Evolutionary conservation across 2,113 vertebrate species (phyloP), one percentile per base, ranked within the genome.

Genomic region (Vicugna pacos): DNA sequence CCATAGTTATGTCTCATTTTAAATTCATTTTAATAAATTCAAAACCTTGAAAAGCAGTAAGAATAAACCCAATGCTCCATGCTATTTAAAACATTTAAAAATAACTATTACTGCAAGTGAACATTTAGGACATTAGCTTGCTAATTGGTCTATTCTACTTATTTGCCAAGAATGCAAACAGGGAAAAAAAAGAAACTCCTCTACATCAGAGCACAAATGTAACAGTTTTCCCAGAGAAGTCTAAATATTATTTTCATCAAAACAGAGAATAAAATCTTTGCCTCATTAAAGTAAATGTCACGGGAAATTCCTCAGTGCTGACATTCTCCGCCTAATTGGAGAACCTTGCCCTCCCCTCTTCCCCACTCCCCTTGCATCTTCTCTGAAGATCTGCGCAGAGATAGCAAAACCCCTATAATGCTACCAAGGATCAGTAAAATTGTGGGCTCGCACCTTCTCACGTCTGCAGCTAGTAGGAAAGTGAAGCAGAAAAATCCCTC

Each of bases 71-170:
- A 92, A 89, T 70, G 77, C 13, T 64, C 67, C 28, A 65, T 17
- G 56, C 84, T 96, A 94, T 82, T 86, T 93, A 85, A 92, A 97
- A 94, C 56, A 89, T 69, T 96, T 91, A 93, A 96, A 96, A 96
- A 96, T 81, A 94, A 84, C 60, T 60, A 87, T 94, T 77, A 89
- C 56, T 64, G 12, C 81, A 93, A 96, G 80, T 65, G 62, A 97
- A 92, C 91, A 95, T 89, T 96, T 79, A 91, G 95, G 94, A 94
- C 91, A 95, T 77, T 93, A 95, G 52, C n/a, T 97, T 94, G 85
- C 56, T 96, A 95, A 97, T 35, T 97, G 70, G 75, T 60, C 89
- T 84, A 72, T 81, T 91, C 93, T 72, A 50, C 65, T 90, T 97
- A 89, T 79, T 96, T 97, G 72, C 62, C 77, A 97, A 97, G 72